These are phyloP conservation scores for Antrozous pallidus DNA, from an alignment of 2,797 vertebrate genomes.

Conservation along the genomic window DNA sequence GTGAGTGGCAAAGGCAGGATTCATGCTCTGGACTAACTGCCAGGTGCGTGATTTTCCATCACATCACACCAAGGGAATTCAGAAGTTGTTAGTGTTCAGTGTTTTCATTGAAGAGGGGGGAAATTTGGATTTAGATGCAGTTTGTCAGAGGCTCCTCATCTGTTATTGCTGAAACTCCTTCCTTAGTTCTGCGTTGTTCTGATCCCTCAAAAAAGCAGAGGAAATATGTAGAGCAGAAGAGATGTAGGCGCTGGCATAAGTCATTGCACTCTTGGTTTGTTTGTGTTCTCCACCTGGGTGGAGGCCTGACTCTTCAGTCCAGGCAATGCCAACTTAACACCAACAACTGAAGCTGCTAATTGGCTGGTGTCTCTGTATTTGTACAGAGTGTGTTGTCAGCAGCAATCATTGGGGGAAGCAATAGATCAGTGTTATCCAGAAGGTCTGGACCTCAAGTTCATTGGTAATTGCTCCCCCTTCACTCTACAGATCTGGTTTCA, in stretches of 20 bases:
- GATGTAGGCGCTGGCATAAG: neutral
- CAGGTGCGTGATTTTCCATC: neutral
- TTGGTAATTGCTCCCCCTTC: conserved; percentile 51
- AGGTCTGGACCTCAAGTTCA: conserved; percentile 48
- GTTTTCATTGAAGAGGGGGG: neutral
- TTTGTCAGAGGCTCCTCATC: neutral
- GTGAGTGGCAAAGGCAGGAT: neutral
- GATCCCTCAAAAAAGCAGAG: conserved; percentile 13
- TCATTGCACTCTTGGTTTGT: neutral
- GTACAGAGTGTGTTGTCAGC: conserved; percentile 13
- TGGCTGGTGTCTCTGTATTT: conserved; percentile 29
- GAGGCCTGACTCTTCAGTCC: neutral
- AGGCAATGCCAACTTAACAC: neutral
- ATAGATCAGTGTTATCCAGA: conserved; percentile 25
- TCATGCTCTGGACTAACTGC: neutral
- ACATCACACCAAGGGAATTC: neutral
- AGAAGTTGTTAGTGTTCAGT: conserved; percentile 7
- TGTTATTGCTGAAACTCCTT: conserved; percentile 19
- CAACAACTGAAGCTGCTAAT: conserved; percentile 18
- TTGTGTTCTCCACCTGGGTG: neutral
- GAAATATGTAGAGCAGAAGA: neutral
- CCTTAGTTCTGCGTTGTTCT: neutral
- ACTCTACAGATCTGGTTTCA: conserved; percentile 61
- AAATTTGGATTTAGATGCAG: neutral
- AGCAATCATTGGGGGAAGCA: conserved; percentile 17